A percentile compares a stretch with the other conserved stretches of the same genome.
Evolutionary conservation across 2,888 invertebrate genomes (phyloP).

Genomic region (Globia sparganii): DNA sequence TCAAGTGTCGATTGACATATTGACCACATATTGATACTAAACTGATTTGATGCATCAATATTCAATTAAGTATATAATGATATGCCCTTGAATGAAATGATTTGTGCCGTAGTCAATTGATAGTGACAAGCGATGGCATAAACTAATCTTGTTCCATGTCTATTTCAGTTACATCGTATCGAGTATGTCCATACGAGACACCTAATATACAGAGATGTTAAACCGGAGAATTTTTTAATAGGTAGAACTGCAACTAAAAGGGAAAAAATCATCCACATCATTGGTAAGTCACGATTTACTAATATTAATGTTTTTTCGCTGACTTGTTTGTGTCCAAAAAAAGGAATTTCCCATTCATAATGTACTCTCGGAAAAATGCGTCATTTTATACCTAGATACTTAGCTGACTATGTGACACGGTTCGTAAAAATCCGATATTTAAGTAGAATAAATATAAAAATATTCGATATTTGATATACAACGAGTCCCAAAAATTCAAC

Average conservation of each 20-base stretch:
- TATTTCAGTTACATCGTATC: conserved; percentile 97
- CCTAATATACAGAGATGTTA: conserved; percentile 99
- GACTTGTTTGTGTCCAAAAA: neutral
- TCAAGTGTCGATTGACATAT: conserved; percentile 27
- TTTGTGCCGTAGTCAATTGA: conserved; percentile 54
- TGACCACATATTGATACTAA: conserved; percentile 43
- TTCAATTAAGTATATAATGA: conserved; percentile 50
- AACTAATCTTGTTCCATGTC: conserved; percentile 60
- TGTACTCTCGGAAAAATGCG: conserved; percentile 3
- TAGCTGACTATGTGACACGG: neutral
- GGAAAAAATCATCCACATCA: conserved; percentile 99
- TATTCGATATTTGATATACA: too few relatives aligned
- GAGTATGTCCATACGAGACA: conserved; percentile 99
- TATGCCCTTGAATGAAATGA: conserved; percentile 52
- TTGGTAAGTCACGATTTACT: conserved; percentile 91
- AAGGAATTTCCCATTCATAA: conserved; percentile 1
- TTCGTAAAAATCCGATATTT: neutral
- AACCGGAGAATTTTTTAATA: conserved; percentile 99
- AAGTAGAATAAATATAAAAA: too few relatives aligned
- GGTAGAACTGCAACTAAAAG: conserved; percentile 99
- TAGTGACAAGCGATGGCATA: conserved; percentile 41
- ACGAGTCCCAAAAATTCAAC: too few relatives aligned
- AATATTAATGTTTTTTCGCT: conserved; percentile 16
- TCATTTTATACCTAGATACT: neutral
- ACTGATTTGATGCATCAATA: conserved; percentile 47